Evolutionary conservation across 2,113 vertebrate genomes (phyloP).

Genomic region (Dicentrarchus labrax): DNA sequence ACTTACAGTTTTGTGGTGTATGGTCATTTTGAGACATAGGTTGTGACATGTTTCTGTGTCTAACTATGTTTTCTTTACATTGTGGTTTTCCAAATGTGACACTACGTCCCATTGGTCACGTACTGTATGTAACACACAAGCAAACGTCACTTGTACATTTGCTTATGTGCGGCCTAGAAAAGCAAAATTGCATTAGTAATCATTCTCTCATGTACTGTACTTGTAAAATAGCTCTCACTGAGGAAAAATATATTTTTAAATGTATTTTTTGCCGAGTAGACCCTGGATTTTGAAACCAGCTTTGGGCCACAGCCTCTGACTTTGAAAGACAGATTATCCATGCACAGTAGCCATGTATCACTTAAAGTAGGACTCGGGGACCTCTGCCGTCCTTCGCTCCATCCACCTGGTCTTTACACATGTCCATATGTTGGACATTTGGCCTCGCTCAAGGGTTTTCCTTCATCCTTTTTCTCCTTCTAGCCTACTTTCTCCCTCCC

Average conservation of each 20-base stretch:
- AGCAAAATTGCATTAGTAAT: neutral
- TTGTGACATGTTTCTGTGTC: no score
- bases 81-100: neutral
- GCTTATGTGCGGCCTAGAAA: neutral
- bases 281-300: neutral
- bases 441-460: neutral
- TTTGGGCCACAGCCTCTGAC: neutral
- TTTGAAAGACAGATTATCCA: neutral
- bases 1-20: no score
- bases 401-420: neutral
- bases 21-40: no score
- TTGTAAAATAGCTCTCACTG: neutral
- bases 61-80: neutral
- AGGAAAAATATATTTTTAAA: neutral
- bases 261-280: neutral
- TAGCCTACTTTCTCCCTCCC: slow-evolving; percentile 25
- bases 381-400: neutral
- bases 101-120: neutral
- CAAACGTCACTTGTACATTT: neutral
- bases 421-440: neutral
- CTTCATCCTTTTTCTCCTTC: neutral
- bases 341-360: neutral
- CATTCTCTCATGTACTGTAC: neutral
- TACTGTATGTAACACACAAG: neutral
- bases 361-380: neutral